Evolutionary conservation across 2,113 vertebrate genomes (phyloP).

Genomic region (Zosterops hypoxanthus): DNA sequence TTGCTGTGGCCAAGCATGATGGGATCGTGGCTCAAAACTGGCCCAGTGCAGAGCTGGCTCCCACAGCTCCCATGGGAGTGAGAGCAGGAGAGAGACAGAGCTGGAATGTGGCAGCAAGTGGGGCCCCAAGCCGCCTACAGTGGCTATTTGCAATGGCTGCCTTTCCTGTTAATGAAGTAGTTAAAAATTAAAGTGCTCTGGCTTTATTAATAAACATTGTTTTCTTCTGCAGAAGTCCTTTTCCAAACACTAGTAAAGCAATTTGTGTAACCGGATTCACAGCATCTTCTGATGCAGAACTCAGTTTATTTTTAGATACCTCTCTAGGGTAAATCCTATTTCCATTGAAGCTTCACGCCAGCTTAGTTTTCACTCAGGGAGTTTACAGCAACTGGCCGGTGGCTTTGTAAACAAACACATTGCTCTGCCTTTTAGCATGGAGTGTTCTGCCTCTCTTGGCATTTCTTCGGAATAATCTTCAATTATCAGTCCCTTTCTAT

Average conservation of each 20-base stretch:
- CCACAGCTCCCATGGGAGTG: background rate
- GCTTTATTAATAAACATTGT: background rate
- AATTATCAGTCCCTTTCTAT: background rate
- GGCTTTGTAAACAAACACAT: background rate
- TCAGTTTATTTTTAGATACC: slow-evolving; percentile 50
- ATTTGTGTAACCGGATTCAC: background rate
- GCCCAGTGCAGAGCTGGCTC: background rate
- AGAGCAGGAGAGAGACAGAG: fast-evolving
- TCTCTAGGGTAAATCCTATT: slow-evolving; percentile 41
- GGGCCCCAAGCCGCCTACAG: background rate
- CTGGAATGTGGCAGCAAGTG: fast-evolving
- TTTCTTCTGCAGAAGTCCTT: background rate
- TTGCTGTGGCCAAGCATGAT: fast-evolving
- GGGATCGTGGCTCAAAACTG: background rate
- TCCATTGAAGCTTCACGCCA: background rate
- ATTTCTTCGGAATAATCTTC: background rate
- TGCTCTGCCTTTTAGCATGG: background rate
- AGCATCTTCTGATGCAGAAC: background rate
- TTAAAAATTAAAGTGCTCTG: background rate
- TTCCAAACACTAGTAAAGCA: background rate
- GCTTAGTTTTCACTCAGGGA: background rate
- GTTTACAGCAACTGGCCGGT: background rate
- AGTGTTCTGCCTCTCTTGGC: background rate
- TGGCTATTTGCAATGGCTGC: background rate
- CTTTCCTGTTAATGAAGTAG: background rate